Base-by-base conservation (phyloP, 2,113 vertebrate species). In the Phrynosoma blainvillii region DNA sequence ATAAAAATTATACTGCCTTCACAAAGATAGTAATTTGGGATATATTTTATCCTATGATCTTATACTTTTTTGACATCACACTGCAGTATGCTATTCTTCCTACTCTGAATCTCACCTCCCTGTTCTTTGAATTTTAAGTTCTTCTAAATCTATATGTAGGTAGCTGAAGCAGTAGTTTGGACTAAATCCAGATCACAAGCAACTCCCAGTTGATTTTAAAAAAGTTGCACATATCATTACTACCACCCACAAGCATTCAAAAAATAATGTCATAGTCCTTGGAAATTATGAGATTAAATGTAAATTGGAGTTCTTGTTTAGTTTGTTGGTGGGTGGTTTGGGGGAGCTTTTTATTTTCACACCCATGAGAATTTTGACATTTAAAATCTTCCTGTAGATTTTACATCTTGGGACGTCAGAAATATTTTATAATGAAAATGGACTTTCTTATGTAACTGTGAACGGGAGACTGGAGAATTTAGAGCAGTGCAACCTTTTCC, bases 71-170 rank as follows among this genome's bases (percentile, higher is more conserved):
- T 82, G 25, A 82, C 75, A 59, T 76, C 74, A 85, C 65, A 21
- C 84, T 65, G 32, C 84, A 66, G 27, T 76, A 82, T 65, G 71
- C 20, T 8, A 52, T 84, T 85, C 9, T 84, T 73, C 52, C 47
- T 20, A 47, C 52, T 73, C 79, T 87, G 30, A 71, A 87, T 73
- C 47, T 74, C 54, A 75, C 40, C 30, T 75, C 54, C 25, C 25
- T 14, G 23, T 71, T 65, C 79, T 82, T 73, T 87, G 70, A 87
- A 75, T 82, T 75, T 75, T 82, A 87, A 74, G 42, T 82, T 76
- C 47, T 79, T 11, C 56, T 77, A 83, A 83, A 83, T 56, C 27
- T 30, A 47, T 77, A 68, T 77, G 77, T 82, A 56, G 59, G 65
- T 77, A 74, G 42, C 5, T 36, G 75, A 82, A 62, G 71, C 12